Base-by-base conservation (phyloP, 2,797 vertebrate species). In the Spinus olivaceus region DNA sequence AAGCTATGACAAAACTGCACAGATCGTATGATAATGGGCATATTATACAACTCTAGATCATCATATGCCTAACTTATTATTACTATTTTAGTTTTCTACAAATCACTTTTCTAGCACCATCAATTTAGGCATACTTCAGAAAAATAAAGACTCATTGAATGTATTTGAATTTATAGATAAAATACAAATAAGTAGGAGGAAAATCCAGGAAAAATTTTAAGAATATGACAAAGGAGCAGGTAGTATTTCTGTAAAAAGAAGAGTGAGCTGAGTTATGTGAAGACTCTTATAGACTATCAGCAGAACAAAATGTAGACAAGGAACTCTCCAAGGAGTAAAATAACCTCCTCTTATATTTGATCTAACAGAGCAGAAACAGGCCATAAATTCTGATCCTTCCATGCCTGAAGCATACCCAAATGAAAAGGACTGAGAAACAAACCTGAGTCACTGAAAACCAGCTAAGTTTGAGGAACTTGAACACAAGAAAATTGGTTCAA, bases 21-120 rank as follows among this genome's bases (percentile, higher is more conserved):
- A 96, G 95, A 95, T 94, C 86, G 90, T 94, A 96, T 95, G 93
- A 96, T 96, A 96, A 97, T 95, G 90, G 94, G 92, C 92, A 95
- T 88, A 95, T 95, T 96, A 95, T 90, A 93, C 88, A 96, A 94
- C 86, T 95, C 70, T 81, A 87, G 70, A 97, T 96, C 90, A 90
- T 97, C 96, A 85, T 96, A 96, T 96, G 95, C 86, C 88, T 85
- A 96, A 73, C 81, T 96, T 95, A 95, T 96, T 97, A 96, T 77
- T 94, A 94, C 88, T 90, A 88, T 90, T 93, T 95, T 93, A 86
- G 86, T 88, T 90, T 93, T 84, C 53, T n/a, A 80, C 64, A 73
- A 71, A 88, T 83, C 81, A 47, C 51, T 94, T 95, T 93, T 90
- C 80, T 86, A 93, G 49, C 59, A 71, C 37, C 32, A 16, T 81